A percentile compares a stretch with the other conserved stretches of the same genome.
These are phyloP conservation scores for Poliocrania exsul DNA, from an alignment of 2,797 vertebrate species.

Conservation along the genomic window DNA sequence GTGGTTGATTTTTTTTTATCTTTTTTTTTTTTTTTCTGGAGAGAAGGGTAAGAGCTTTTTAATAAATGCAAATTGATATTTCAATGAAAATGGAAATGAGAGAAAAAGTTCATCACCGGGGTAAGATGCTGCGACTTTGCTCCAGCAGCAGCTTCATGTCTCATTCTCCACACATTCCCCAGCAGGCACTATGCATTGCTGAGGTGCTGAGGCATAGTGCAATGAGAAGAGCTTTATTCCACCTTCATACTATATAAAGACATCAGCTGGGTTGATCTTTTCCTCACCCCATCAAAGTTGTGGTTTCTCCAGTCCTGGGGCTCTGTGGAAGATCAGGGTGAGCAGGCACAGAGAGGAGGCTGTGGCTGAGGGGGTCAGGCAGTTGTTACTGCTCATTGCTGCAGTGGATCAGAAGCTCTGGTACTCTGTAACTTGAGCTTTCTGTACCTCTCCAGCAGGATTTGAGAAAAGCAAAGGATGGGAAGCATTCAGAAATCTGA, in stretches of 20 bases:
- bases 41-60: constrained; percentile 48
- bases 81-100: constrained; percentile 57
- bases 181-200: background rate
- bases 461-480: background rate
- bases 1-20: background rate
- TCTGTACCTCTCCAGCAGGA: background rate
- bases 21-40: background rate
- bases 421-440: background rate
- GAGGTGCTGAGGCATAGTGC: background rate
- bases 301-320: background rate
- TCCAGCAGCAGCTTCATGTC: background rate
- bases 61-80: constrained; percentile 69
- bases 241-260: background rate
- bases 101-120: constrained; percentile 37
- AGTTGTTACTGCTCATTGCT: background rate
- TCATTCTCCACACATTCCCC: background rate
- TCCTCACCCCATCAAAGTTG: background rate
- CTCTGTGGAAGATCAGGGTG: background rate
- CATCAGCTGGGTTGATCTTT: background rate
- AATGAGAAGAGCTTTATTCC: background rate
- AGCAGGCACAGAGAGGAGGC: rapidly evolving
- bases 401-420: background rate
- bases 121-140: background rate
- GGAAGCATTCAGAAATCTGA: background rate
- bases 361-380: background rate